Evolutionary conservation across 2,113 vertebrate genomes (phyloP), one percentile per base, ranked within the genome.

Genomic region (Atherinomorus stipes): DNA sequence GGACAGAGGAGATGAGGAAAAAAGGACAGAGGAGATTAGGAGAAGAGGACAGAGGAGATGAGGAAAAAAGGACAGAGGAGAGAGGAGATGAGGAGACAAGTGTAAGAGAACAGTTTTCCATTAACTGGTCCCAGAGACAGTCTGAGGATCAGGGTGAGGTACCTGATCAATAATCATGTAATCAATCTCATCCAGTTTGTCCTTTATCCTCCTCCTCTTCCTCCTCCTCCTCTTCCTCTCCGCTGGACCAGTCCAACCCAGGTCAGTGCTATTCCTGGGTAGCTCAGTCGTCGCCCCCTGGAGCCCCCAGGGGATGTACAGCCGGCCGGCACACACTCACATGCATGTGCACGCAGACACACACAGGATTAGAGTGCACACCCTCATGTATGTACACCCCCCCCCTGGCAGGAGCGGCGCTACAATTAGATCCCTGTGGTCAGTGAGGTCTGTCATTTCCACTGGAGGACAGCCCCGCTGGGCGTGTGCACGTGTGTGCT

Each of bases 391-490:
- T 26, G 28, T 72, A 76, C 76, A 63, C 21, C 5, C n/a, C n/a
- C n/a, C n/a, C n/a, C n/a, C n/a, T n/a, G n/a, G n/a, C n/a, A 72
- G 56, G 58, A 80, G 66, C 37, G 7, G 74, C 4, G 76, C 90
- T 91, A 90, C 82, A 89, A 91, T 90, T 91, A 91, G 85, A 83
- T 85, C 80, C 66, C 80, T 88, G 89, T 84, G 89, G 87, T 87
- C 84, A 69, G 59, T 44, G 28, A 65, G 64, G 78, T 81, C 90
- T 91, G 78, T 90, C 81, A 91, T 91, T 87, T 87, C 73, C 71
- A 62, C 67, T 61, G 40, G 63, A 69, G 72, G 69, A 62, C 31
- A 72, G 66, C 34, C 59, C 2, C 10, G 2, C 9, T 45, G 56
- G 70, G 68, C 71, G 76, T 59, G 72, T 76, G 65, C 6, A 6